Evolutionary conservation across 1,140 invertebrate genomes (phyloP), one percentile per base, ranked within the genome.

Genomic region (Chironomus tepperi): DNA sequence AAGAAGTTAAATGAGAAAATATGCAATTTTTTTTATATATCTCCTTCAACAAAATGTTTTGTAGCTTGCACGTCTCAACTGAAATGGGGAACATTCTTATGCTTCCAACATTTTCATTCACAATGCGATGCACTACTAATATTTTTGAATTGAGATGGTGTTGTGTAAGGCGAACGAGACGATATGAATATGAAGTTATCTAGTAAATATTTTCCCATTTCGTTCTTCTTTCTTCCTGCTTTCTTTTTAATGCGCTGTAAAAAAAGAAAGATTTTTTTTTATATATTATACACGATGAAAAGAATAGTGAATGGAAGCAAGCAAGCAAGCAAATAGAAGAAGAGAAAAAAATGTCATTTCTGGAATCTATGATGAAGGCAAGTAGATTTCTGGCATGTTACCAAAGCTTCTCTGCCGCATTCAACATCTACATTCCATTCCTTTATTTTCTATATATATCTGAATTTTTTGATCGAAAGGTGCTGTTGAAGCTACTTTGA

Each of bases 151-250:
- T 34, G 24, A 34, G 24, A 34, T 34, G 24, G 24, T 34, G 24
- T 34, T 34, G 24, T 34, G 5, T 34, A 34, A 70, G 65, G 18
- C n/a, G 18, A 70, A 19, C 65, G 18, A 70, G 16, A 70, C 65
- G 65, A 70, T 70, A 70, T 70, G 65, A 70, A 70, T 70, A 70
- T 70, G 65, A 70, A 70, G 65, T 70, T 70, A 19, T 70, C 65
- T 70, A 19, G 19, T 21, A 70, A 70, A 19, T 70, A 19, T 70
- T 70, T 70, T 70, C 19, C 18, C 16, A 8, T 70, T 70, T 57
- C 12, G 1, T 34, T 34, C 12, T n/a, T 12, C 47, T 8, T n/a
- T 12, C 47, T 57, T 57, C 47, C 15, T n/a, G n/a, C 10, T 57
- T 15, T 10, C 8, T 47, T n/a, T n/a, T 15, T n/a, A 57, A 57